Evolutionary conservation across 1,140 invertebrate species (phyloP).

Genomic region (Ceratina calcarata): DNA sequence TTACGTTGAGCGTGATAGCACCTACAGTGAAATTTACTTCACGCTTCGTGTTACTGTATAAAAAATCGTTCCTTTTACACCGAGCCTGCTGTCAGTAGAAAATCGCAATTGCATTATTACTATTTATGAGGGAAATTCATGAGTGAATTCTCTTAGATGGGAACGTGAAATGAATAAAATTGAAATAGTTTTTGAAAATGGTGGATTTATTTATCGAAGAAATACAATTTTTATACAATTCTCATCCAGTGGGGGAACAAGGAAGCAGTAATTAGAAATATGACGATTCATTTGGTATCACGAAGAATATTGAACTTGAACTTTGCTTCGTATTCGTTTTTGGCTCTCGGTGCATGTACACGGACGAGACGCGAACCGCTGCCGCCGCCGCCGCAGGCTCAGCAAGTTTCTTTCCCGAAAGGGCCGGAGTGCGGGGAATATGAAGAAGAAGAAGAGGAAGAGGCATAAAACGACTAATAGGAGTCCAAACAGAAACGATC

Average conservation of each 20-base stretch:
- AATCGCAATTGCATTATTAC: too few species aligned
- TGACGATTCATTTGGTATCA: slow-evolving; percentile 34
- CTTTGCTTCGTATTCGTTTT: too few species aligned
- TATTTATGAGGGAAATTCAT: too few species aligned
- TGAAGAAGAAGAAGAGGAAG: slow-evolving; percentile 38
- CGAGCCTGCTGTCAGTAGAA: too few species aligned
- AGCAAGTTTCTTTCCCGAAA: slow-evolving; percentile 63
- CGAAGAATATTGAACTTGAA: slow-evolving; percentile 3
- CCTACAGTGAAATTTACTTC: neutral
- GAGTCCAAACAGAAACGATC: slow-evolving; percentile 63
- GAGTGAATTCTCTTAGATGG: too few species aligned
- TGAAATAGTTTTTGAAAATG: too few species aligned
- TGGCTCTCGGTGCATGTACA: slow-evolving; percentile 15
- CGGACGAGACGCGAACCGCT: slow-evolving; percentile 57
- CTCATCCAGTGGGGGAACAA: too few species aligned
- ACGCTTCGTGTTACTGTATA: neutral
- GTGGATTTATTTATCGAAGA: too few species aligned
- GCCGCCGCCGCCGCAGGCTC: slow-evolving; percentile 62
- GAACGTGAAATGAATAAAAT: too few species aligned
- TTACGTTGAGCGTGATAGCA: neutral
- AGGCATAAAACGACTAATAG: slow-evolving; percentile 54
- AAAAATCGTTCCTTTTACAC: too few species aligned
- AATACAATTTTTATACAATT: too few species aligned
- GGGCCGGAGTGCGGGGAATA: slow-evolving; percentile 40
- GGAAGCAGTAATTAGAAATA: too few species aligned